Conservation (phyloP, 2,113 vertebrate species). For the Melanerpes aurifrons region DNA sequence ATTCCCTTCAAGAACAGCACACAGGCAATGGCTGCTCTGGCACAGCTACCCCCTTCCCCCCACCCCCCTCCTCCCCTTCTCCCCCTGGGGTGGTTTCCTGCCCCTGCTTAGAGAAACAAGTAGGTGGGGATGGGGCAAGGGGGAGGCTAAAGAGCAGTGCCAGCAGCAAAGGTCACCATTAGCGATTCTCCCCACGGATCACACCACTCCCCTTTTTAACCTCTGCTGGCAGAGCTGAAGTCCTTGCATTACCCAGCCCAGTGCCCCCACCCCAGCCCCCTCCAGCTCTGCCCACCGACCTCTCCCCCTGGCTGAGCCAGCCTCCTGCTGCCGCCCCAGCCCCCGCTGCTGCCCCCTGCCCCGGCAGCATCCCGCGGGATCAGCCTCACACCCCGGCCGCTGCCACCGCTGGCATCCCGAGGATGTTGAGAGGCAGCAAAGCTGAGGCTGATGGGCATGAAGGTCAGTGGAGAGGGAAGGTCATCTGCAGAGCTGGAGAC, state of each 20-base stretch:
- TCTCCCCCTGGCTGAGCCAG: not conserved
- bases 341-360: not conserved
- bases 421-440: not conserved
- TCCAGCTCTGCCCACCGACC: not conserved
- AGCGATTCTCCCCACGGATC: not conserved
- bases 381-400: not conserved
- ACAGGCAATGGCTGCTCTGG: rapidly evolving
- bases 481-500: rapidly evolving
- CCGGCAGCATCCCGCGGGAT: not conserved
- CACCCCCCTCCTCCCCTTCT: too few species aligned
- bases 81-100: not conserved
- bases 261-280: not conserved
- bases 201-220: not conserved
- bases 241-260: not conserved
- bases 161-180: not conserved
- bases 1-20: not conserved
- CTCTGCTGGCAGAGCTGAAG: not conserved
- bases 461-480: constrained; percentile 25
- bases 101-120: not conserved
- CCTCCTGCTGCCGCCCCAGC: not conserved
- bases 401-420: not conserved
- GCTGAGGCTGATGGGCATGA: constrained; percentile 45
- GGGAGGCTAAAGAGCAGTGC: not conserved
- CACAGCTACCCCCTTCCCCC: not conserved
- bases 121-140: not conserved